These are phyloP conservation scores for Coreius guichenoti DNA, from an alignment of 2,797 vertebrate species.

Conservation along the genomic window DNA sequence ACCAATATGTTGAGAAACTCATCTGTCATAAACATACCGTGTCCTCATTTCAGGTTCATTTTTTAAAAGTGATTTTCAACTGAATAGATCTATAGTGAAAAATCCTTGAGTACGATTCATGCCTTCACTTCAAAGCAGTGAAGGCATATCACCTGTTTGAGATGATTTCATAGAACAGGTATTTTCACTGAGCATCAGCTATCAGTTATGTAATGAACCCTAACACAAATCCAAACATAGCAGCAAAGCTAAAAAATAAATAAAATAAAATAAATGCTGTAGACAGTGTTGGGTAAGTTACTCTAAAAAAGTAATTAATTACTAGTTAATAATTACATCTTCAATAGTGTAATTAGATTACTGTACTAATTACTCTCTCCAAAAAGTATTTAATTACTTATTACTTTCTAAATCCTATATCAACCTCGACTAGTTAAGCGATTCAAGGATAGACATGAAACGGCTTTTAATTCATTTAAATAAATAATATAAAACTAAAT, in stretches of 20 bases:
- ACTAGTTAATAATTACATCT: no score
- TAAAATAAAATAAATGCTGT: background rate
- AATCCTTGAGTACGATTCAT: background rate
- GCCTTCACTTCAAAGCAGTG: background rate
- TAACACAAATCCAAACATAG: background rate
- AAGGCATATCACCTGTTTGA: background rate
- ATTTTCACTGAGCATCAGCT: background rate
- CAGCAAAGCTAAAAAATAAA: background rate
- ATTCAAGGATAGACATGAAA: no score
- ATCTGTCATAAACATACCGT: slow-evolving; percentile 1
- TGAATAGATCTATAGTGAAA: slow-evolving; percentile 3
- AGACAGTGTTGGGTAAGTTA: no score
- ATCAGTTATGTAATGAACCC: slow-evolving; percentile 1
- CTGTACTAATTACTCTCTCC: no score
- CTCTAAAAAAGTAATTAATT: no score
- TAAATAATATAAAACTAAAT: no score
- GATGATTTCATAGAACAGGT: slow-evolving; percentile 7
- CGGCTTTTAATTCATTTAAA: no score
- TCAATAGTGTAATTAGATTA: no score
- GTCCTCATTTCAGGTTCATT: slow-evolving; percentile 4
- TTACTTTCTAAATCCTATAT: no score
- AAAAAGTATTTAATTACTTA: no score
- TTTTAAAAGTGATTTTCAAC: slow-evolving; percentile 6
- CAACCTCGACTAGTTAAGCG: no score
- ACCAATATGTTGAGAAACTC: slow-evolving; percentile 8